Percentiles rank a stretch among this genome's conserved stretches.
These are phyloP conservation scores for Apotomis betuletana DNA, from an alignment of 2,888 invertebrate genomes.

Conservation along the genomic window DNA sequence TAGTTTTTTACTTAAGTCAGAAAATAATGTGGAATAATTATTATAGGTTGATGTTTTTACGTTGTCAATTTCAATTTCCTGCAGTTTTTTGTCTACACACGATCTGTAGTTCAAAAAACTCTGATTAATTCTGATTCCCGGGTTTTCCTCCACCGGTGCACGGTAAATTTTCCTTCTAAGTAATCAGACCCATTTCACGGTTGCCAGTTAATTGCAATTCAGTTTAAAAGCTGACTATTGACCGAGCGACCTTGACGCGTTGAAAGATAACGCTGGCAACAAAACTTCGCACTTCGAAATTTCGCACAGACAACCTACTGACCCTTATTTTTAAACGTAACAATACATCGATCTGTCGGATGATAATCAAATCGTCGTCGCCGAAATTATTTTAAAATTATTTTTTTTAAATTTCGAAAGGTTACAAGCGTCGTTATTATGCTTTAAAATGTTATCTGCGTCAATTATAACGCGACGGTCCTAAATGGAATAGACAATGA, in stretches of 20 bases:
- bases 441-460: not conserved
- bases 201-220: slow-evolving; percentile 32
- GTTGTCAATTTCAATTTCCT: too few relatives aligned
- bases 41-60: too few relatives aligned
- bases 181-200: slow-evolving; percentile 32
- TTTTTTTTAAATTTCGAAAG: not conserved
- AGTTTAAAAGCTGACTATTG: slow-evolving; percentile 26
- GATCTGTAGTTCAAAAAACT: not conserved
- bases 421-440: not conserved
- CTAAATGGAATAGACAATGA: not conserved
- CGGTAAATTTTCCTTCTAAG: slow-evolving; percentile 36
- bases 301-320: slow-evolving; percentile 39
- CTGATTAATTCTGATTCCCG: slow-evolving; percentile 13
- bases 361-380: slow-evolving; percentile 21
- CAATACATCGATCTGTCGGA: slow-evolving; percentile 26
- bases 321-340: slow-evolving; percentile 34
- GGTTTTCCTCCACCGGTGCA: slow-evolving; percentile 12
- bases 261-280: slow-evolving; percentile 28
- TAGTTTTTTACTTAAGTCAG: too few relatives aligned
- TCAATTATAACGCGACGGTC: not conserved
- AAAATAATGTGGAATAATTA: too few relatives aligned
- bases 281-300: slow-evolving; percentile 9
- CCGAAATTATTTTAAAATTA: not conserved
- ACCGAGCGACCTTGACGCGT: slow-evolving; percentile 27
- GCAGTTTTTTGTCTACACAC: too few relatives aligned